Evolutionary conservation across 2,797 vertebrate species (phyloP), one percentile per base, ranked within the genome.

Genomic region (Netta rufina): DNA sequence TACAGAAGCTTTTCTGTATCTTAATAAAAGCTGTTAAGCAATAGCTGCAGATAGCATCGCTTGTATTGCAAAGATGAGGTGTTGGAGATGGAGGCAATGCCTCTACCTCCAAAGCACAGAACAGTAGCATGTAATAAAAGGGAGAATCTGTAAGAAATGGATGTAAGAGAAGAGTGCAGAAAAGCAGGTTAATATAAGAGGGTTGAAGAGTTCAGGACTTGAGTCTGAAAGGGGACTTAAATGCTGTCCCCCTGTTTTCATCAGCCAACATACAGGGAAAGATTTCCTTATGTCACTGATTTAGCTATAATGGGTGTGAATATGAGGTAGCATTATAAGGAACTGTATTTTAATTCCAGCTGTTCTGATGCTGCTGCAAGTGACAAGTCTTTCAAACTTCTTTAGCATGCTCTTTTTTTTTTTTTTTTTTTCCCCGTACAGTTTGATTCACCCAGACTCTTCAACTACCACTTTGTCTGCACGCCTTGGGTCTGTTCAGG

Each of bases 391-490:
- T 49, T 91, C 57, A 61, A 67, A 76, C 8, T 66, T 67, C n/a
- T 79, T 27, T 87, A 22, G 71, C 9, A 4, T 22, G 24, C 14
- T 65, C 11, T 32, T 83, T 94, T 96, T 94, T 53, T 53, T 92
- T 93, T 94, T 96, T 36, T 36, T 49, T 92, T 93, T 84, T 92
- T 96, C 3, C 93, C 53, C 47, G 86, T 93, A 41, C 90, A 98
- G 99, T 97, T 98, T 99, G 97, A 98, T 99, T 98, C 99, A 99
- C 89, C 98, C 99, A 96, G 99, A 99, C 65, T 97, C 99, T 93
- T 98, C 99, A 97, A 97, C 95, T 95, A 97, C 98, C 13, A 93
- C 98, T 0, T 97, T 99, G 88, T 96, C 98, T 66, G 98, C 99
- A 76, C 98, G 99, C 94, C 98, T 99, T 73, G 98, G 98, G 1